These are phyloP conservation scores for Andrena bicolor DNA, from an alignment of 2,888 invertebrate genomes.

Conservation along the genomic window DNA sequence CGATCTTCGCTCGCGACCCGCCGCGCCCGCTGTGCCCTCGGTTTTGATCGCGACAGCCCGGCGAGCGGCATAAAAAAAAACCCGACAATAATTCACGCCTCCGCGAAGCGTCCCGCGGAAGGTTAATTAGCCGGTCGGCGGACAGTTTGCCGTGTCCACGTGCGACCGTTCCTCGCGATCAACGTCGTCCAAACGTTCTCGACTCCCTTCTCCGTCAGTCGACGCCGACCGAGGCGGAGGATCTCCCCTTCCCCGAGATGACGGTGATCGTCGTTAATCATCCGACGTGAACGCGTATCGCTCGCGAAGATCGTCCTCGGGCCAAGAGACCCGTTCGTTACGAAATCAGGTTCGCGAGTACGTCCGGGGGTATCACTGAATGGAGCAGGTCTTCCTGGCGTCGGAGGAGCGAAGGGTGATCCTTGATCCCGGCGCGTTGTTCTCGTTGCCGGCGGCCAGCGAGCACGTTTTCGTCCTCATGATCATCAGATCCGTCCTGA, in stretches of 20 bases:
- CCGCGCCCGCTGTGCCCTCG: neutral
- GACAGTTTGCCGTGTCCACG: neutral
- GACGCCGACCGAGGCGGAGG: neutral
- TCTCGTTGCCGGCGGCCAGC: slow-evolving; percentile 88
- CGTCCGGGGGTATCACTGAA: slow-evolving; percentile 75
- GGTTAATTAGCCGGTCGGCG: neutral
- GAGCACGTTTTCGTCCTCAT: slow-evolving; percentile 94
- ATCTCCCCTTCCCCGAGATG: neutral
- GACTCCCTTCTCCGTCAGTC: neutral
- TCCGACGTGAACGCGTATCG: slow-evolving; percentile 22
- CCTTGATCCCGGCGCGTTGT: slow-evolving; percentile 79
- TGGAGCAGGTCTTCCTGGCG: slow-evolving; percentile 76
- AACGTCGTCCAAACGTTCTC: slow-evolving; percentile 7
- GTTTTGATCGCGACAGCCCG: neutral
- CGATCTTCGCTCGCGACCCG: slow-evolving; percentile 63
- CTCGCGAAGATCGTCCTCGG: slow-evolving; percentile 53
- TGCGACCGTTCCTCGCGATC: neutral
- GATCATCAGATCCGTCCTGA: slow-evolving; percentile 94
- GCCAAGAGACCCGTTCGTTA: slow-evolving; percentile 19
- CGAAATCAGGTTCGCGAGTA: slow-evolving; percentile 19
- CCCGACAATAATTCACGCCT: slow-evolving; percentile 5
- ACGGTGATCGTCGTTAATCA: neutral
- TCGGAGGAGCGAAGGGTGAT: slow-evolving; percentile 78
- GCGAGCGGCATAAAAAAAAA: neutral
- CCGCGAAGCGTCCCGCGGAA: neutral